Conservation (phyloP, 2,888 invertebrate genomes). For the Incurvaria masculella region DNA sequence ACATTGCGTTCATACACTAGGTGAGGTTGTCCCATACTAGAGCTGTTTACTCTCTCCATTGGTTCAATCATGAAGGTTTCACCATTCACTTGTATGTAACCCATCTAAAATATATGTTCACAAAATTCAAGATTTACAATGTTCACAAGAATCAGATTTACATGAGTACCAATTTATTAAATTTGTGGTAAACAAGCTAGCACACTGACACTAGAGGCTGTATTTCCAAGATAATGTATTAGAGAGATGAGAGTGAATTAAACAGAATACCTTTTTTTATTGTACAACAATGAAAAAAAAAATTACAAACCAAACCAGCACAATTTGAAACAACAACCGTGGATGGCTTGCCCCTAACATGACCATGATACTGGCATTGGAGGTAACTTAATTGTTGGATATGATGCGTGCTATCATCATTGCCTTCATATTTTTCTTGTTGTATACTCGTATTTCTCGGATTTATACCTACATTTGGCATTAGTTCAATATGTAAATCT, state of each 20-base stretch:
- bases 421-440: background rate
- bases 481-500: slow-evolving; percentile 5
- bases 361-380: slow-evolving; percentile 4
- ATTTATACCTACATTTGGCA: background rate
- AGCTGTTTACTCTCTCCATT: background rate
- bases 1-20: background rate
- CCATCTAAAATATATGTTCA: slow-evolving; percentile 3
- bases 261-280: too few relatives aligned
- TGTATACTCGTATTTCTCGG: background rate
- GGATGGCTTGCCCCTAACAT: slow-evolving; percentile 1
- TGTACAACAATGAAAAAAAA: background rate
- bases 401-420: background rate
- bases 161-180: too few relatives aligned
- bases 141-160: too few relatives aligned
- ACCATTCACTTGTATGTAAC: slow-evolving; percentile 1
- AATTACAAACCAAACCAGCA: slow-evolving; percentile 5
- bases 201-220: too few relatives aligned
- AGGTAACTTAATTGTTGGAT: background rate
- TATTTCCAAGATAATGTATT: too few relatives aligned
- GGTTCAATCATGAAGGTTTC: slow-evolving; percentile 4
- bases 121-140: too few relatives aligned
- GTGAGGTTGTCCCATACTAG: slow-evolving; percentile 3
- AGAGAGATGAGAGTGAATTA: too few relatives aligned
- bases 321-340: slow-evolving; percentile 5
- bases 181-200: too few relatives aligned